Evolutionary conservation across 2,113 vertebrate species (phyloP).

Genomic region (Calyptomena viridis): DNA sequence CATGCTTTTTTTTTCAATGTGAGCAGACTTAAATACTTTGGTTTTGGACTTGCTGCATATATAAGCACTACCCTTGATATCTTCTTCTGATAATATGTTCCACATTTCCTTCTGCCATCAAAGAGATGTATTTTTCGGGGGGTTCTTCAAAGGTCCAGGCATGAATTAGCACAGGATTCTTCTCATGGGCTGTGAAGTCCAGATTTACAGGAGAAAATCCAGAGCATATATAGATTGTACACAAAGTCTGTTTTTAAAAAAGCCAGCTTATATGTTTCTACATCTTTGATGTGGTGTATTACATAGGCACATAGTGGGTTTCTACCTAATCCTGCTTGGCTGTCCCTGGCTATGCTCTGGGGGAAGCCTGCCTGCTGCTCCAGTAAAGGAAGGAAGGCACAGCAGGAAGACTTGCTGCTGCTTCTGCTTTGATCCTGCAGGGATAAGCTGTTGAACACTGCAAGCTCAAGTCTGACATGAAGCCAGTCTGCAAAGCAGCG

Average conservation of each 20-base stretch:
- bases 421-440: not conserved
- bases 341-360: not conserved
- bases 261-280: not conserved
- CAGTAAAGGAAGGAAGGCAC: not conserved
- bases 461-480: not conserved
- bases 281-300: not conserved
- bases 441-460: not conserved
- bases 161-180: not conserved
- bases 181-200: not conserved
- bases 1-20: not conserved
- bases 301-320: accelerated
- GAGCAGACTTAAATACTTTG: not conserved
- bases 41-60: not conserved
- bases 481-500: not conserved
- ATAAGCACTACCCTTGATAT: not conserved
- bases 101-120: not conserved
- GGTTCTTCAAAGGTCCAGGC: not conserved
- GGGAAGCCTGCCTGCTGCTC: not conserved
- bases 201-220: not conserved
- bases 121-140: not conserved
- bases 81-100: not conserved
- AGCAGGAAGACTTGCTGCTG: not conserved
- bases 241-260: not conserved
- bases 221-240: not conserved
- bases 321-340: not conserved